Evolutionary conservation across 2,888 invertebrate species (phyloP), one percentile per base, ranked within the genome.

Genomic region (Euphydryas editha): DNA sequence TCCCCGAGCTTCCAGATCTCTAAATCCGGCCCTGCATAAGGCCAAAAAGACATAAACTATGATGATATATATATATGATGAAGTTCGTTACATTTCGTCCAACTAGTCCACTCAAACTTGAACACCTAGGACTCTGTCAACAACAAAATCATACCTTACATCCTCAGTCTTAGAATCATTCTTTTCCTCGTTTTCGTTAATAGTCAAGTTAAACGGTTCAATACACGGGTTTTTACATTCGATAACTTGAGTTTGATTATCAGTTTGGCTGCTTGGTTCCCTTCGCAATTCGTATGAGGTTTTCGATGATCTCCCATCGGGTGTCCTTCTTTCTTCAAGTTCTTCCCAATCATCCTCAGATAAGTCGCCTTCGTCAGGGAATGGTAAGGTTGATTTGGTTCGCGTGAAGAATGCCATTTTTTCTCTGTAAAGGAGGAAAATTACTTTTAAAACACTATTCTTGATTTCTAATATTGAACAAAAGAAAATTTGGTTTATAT

Each of bases 401-500:
- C 96, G 95, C 0, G 98, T 98, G 88, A 99, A 98, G 93, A 98
- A 99, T 49, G 98, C 98, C 96, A 99, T 98, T 91, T 98, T 98
- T 91, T 98, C 98, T 93, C 98, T 98, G 93, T 37, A 93, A 93
- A 21, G 6, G n/a, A 44, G n/a, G 39, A 44, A 44, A 44, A 46
- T 46, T 46, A 3, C 15, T 18, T 46, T 11, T 46, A 15, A 17
- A 46, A 17, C 24, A 49, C 1, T 39, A 1, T 18, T 5, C 10
- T 39, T 11, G 4, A 7, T 11, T 15, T 15, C 15, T 4, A 39
- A 39, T 39, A 30, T 0, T 2, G 4, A 1, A 30, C 1, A 30
- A 30, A 30, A 30, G 5, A 30, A 30, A 30, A 30, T 30, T 30
- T 30, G 8, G 30, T 30, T 30, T 7, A 8, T 8, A 30, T 1